Evolutionary conservation across 2,797 vertebrate species (phyloP), one percentile per base, ranked within the genome.

Genomic region (Delichon dasypus): DNA sequence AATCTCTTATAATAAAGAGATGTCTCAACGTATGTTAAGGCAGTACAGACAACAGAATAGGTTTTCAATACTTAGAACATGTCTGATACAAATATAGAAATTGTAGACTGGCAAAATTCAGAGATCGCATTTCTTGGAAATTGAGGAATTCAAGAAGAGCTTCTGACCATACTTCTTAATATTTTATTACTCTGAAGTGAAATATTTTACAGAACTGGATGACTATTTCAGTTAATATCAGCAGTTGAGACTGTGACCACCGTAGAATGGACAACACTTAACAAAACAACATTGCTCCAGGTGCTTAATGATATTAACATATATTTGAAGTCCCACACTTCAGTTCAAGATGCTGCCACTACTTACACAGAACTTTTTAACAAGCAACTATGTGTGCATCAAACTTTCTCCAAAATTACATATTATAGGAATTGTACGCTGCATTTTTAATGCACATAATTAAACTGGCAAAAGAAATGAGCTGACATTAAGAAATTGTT

Each of bases 101-200:
- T 60, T 4, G 16, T 3, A 88, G 34, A 40, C 29, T 64, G 26
- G 42, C 20, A 45, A 66, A 79, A 74, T 73, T 78, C n/a, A 51
- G 42, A 66, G 90, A 94, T 38, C 13, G 29, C 9, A 57, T 83
- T 62, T 83, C n/a, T 54, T 16, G 40, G 36, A 67, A 89, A 80
- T 89, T 14, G 32, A 96, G 32, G 71, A 16, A 79, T 54, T 76
- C 34, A 72, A 64, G 61, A 89, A 70, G 55, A 62, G 38, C 13
- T 47, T 72, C 87, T 47, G 36, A 68, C 10, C 6, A 47, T 38
- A 17, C 89, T 68, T 81, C 32, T 82, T 76, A 78, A 30, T 45
- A 65, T 70, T 97, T 97, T 95, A 96, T 93, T 96, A 70, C 48
- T 80, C 9, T 50, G 48, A 94, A 93, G 61, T 19, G 4, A 94